Base-by-base conservation (phyloP, 2,888 invertebrate genomes). In the Dinocampus coccinellae region DNA sequence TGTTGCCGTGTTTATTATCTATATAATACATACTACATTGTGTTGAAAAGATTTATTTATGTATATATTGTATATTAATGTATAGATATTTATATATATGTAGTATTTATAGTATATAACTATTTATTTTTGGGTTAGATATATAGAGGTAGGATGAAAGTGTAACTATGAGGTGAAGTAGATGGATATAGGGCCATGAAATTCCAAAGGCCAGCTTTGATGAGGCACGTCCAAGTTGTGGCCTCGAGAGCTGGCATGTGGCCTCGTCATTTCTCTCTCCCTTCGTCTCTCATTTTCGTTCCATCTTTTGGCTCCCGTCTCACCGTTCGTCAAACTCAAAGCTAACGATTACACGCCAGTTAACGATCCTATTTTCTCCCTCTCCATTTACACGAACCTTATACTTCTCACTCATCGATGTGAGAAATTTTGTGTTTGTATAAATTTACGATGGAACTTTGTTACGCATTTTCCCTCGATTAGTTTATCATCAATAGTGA, bases 261-360 rank as follows among this genome's bases (percentile, higher is more conserved):
- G 11, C 58, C 63, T 52, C 36, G 10, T 7, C 53, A 52, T 33
- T 16, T 69, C 62, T 67, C 52, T 65, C 57, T 11, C 62, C 20
- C 24, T 63, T 63, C 22, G 10, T 11, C 29, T 42, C n/a, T n/a
- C n/a, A n/a, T n/a, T 22, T 3, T 29, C n/a, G 3, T 34, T 29
- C 29, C 13, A 58, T 58, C 33, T 24, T n/a, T n/a, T 13, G 20
- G 39, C 52, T 70, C n/a, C n/a, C 10, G 11, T 22, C 24, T 52
- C 62, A 20, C 34, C 6, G 66, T 62, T 34, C 55, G 16, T 34
- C 42, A 34, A 61, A 33, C 74, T 81, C 82, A 79, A 83, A 82
- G 82, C 83, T 83, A 84, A 83, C 82, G 82, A 84, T 84, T 84
- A 83, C 80, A 79, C 79, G 79, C 78, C 79, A 80, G 83, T 84